phyloP scores from a whole-genome alignment of 2,113 vertebrate species.

The Taxidea taxus region DNA sequence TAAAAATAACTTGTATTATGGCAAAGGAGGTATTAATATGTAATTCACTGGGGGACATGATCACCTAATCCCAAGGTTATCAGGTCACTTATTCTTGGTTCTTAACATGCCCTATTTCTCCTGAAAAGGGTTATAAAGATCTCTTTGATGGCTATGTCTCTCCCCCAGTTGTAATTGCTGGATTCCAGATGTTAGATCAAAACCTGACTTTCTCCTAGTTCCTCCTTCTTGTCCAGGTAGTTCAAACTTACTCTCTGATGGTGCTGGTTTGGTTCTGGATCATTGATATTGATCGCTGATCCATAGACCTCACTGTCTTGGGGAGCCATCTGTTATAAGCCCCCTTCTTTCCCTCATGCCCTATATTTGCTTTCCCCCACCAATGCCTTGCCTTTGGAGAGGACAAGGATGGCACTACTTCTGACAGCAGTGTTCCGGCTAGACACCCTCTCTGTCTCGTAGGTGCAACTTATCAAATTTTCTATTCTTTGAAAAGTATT shows the following conservation, averaged over 20 bases:
- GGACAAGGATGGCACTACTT: background rate
- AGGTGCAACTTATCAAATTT: background rate
- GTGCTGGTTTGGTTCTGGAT: background rate
- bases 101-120: background rate
- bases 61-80: background rate
- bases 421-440: background rate
- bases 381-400: background rate
- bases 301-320: accelerated
- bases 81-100: background rate
- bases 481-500: background rate
- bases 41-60: background rate
- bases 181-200: background rate
- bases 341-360: background rate
- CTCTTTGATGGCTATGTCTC: background rate
- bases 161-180: background rate
- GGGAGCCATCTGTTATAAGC: background rate
- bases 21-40: background rate
- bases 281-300: background rate
- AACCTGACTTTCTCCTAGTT: background rate
- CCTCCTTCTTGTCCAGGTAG: background rate
- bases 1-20: background rate
- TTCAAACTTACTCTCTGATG: background rate
- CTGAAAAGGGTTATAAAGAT: background rate
- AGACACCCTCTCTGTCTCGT: background rate
- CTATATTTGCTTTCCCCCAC: accelerated